These are phyloP conservation scores for Dolichopus griseipennis DNA, from an alignment of 2,888 invertebrate genomes.

Conservation along the genomic window DNA sequence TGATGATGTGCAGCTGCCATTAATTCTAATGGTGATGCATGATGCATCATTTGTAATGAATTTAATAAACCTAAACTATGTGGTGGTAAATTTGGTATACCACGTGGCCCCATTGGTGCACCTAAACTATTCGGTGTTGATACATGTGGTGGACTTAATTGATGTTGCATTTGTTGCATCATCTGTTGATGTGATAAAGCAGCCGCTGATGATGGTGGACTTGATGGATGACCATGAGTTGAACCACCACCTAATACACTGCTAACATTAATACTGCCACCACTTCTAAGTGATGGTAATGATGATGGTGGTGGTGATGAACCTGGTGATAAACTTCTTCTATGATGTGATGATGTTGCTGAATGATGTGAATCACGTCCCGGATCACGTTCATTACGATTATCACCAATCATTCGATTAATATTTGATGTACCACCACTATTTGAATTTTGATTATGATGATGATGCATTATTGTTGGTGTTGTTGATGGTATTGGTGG, in stretches of 20 bases:
- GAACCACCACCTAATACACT: constrained; percentile 20
- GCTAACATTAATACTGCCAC: constrained; percentile 6
- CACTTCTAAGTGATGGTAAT: constrained; percentile 24
- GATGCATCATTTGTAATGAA: constrained; percentile 68
- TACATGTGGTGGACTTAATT: constrained; percentile 57
- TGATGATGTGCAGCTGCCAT: constrained; percentile 79
- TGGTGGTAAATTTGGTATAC: constrained; percentile 68
- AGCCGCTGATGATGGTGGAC: constrained; percentile 34
- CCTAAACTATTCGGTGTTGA: constrained; percentile 44
- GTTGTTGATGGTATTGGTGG: not conserved
- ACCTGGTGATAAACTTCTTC: constrained; percentile 14
- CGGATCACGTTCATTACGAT: not conserved
- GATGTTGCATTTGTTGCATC: constrained; percentile 50
- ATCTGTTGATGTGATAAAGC: constrained; percentile 41
- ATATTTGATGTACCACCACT: not conserved
- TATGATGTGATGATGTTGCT: constrained; percentile 36
- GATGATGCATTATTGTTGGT: constrained; percentile 1
- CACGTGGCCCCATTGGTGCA: constrained; percentile 49
- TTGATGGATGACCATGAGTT: constrained; percentile 34
- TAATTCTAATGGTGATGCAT: constrained; percentile 71
- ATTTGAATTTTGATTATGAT: not conserved
- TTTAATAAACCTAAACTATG: constrained; percentile 76
- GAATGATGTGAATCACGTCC: not conserved
- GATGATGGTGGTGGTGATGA: constrained; percentile 34
- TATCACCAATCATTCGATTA: not conserved